Conservation (phyloP, 2,113 vertebrate species). For the Grammomys surdaster region DNA sequence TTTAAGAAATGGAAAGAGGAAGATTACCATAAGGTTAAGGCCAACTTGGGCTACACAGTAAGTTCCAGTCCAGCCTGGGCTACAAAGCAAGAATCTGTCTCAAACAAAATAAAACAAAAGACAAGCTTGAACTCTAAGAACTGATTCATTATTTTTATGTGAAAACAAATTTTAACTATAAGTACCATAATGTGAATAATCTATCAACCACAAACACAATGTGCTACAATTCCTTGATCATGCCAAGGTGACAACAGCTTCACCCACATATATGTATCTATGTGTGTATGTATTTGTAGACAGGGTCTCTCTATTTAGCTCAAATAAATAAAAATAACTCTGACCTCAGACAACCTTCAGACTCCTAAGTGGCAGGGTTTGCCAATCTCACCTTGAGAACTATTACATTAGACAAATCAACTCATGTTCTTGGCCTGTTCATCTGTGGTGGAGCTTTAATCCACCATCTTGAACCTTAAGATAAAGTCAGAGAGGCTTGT, state of each 20-base stretch:
- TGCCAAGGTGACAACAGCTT: background rate
- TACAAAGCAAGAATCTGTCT: background rate
- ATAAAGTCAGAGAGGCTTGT: background rate
- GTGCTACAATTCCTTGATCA: background rate
- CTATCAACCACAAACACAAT: background rate
- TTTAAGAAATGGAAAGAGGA: background rate
- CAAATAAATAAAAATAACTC: slow-evolving; percentile 37
- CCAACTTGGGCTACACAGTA: background rate
- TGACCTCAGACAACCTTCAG: background rate
- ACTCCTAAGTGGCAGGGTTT: background rate
- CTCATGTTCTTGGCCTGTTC: background rate
- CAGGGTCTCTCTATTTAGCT: background rate
- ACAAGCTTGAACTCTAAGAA: background rate
- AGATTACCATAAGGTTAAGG: background rate
- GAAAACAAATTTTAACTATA: background rate
- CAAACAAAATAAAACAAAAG: background rate
- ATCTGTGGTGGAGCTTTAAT: slow-evolving; percentile 13
- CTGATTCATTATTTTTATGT: slow-evolving; percentile 35
- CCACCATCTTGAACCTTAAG: background rate
- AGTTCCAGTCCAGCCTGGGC: background rate
- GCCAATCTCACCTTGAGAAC: background rate
- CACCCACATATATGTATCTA: background rate
- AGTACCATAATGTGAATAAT: background rate
- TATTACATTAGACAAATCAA: slow-evolving; percentile 2
- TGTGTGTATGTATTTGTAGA: background rate